These are phyloP conservation scores for Helicoverpa armigera DNA, from an alignment of 1,140 invertebrate genomes.

Conservation along the genomic window DNA sequence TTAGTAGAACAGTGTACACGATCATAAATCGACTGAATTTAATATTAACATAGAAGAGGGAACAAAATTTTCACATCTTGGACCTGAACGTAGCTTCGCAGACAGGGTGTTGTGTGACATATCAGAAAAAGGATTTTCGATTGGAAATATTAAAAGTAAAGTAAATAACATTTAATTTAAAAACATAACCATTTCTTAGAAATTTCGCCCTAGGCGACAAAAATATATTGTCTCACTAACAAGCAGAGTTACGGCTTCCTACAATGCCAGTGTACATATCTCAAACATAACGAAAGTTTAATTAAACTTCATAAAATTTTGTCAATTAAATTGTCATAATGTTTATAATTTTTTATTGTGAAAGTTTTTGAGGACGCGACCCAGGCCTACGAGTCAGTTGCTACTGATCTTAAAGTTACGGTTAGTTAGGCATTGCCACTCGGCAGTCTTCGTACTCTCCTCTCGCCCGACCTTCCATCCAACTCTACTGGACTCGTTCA, in stretches of 20 bases:
- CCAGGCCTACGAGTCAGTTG: slow-evolving; percentile 64
- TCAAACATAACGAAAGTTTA: slow-evolving; percentile 10
- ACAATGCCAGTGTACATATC: slow-evolving; percentile 45
- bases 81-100: slow-evolving; percentile 66
- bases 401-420: slow-evolving; percentile 45
- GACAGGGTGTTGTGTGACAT: slow-evolving; percentile 77
- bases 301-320: background rate
- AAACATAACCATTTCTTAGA: slow-evolving; percentile 37
- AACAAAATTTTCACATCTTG: slow-evolving; percentile 71
- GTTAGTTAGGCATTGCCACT: slow-evolving; percentile 22
- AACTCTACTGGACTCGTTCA: slow-evolving; percentile 30
- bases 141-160: slow-evolving; percentile 36
- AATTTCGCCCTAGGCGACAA: slow-evolving; percentile 27
- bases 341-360: slow-evolving; percentile 35
- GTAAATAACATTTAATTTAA: slow-evolving; percentile 45
- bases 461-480: slow-evolving; percentile 13
- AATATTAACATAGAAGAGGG: slow-evolving; percentile 65
- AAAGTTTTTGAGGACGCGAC: slow-evolving; percentile 58
- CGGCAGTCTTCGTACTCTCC: slow-evolving; percentile 13
- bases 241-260: no score
- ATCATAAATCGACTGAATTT: slow-evolving; percentile 64
- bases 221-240: slow-evolving; percentile 9
- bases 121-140: slow-evolving; percentile 69
- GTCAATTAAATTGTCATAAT: slow-evolving; percentile 53
- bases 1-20: slow-evolving; percentile 32